These are phyloP conservation scores for Bilobella aurantiaca DNA, from an alignment of 1,140 invertebrate genomes.

Conservation along the genomic window DNA sequence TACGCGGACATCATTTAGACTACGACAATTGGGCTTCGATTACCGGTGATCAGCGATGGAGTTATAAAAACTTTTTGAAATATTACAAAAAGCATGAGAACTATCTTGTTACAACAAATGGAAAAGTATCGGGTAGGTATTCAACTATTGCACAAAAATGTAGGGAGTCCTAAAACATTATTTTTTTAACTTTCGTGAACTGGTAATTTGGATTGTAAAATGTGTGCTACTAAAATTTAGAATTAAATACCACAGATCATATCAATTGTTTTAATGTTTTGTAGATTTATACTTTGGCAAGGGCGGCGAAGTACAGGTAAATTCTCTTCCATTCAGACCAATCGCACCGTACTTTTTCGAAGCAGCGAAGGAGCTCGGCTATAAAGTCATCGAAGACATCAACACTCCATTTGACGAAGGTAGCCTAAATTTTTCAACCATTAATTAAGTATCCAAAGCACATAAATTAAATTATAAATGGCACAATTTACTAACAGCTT, in stretches of 20 bases:
- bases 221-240: background rate
- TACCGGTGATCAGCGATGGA: conserved; percentile 41
- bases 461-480: background rate
- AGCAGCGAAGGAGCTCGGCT: conserved; percentile 60
- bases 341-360: conserved; percentile 47
- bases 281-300: conserved; percentile 30
- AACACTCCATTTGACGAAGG: conserved; percentile 42
- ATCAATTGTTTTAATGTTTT: background rate
- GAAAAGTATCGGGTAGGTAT: background rate
- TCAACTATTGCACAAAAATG: no score
- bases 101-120: conserved; percentile 20
- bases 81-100: conserved; percentile 42
- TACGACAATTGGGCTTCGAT: conserved; percentile 32
- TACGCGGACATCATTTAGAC: conserved; percentile 31
- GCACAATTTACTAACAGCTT: background rate
- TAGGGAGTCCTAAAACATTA: no score
- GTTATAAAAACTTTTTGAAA: conserved; percentile 43
- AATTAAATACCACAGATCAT: background rate
- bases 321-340: conserved; percentile 28
- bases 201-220: no score
- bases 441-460: background rate
- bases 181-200: background rate
- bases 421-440: background rate
- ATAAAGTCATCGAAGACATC: conserved; percentile 48
- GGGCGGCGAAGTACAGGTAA: conserved; percentile 34